Evolutionary conservation across 2,113 vertebrate species (phyloP).

Genomic region (Indri indri): DNA sequence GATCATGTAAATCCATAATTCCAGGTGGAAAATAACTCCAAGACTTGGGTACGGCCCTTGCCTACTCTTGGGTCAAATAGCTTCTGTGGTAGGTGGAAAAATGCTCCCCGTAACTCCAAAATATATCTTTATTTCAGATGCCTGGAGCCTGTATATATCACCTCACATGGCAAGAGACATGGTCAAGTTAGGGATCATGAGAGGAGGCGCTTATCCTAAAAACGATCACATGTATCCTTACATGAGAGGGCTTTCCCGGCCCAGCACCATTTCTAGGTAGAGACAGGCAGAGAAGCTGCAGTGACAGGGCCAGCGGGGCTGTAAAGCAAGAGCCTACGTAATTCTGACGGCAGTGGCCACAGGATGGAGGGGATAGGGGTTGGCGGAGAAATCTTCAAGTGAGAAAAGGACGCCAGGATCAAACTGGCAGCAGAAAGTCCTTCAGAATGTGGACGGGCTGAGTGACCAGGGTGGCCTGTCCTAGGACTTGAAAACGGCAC

Average conservation of each 20-base stretch:
- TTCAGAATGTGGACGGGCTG: neutral
- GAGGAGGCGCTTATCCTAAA: neutral
- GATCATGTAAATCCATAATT: neutral
- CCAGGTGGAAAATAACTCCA: neutral
- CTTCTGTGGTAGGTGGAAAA: neutral
- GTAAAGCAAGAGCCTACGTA: rapidly evolving
- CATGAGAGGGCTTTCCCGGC: neutral
- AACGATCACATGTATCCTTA: rapidly evolving
- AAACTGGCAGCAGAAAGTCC: neutral
- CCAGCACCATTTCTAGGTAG: neutral
- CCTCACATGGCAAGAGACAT: too few relatives aligned
- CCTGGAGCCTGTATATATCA: neutral
- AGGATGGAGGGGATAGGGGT: neutral
- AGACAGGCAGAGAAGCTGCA: neutral
- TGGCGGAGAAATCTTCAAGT: neutral
- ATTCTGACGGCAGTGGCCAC: neutral
- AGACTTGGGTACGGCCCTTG: neutral
- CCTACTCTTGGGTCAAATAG: neutral
- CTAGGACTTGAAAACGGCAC: neutral
- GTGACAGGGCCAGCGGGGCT: neutral
- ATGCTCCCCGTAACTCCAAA: neutral
- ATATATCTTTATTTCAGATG: neutral
- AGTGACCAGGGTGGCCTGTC: neutral
- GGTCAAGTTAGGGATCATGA: neutral
- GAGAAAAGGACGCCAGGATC: neutral